Evolutionary conservation across 2,797 vertebrate species (phyloP).

Genomic region (Psittacula derbiana): DNA sequence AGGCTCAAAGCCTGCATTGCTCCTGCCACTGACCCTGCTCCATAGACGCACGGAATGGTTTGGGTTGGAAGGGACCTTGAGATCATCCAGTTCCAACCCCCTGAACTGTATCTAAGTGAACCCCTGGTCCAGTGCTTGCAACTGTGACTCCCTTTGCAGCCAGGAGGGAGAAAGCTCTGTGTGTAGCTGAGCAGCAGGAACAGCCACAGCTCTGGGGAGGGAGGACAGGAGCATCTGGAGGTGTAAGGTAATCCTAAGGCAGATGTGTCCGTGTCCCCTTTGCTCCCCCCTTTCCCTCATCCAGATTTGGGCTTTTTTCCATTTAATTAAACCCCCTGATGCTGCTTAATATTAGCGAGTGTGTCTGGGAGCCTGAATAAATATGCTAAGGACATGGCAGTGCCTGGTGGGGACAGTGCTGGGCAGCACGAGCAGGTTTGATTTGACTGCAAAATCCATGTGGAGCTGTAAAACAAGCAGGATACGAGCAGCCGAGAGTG

Average conservation of each 20-base stretch:
- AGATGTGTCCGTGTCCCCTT: neutral
- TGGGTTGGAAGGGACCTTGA: neutral
- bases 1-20: accelerated
- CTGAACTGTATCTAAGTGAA: neutral
- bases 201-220: neutral
- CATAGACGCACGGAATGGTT: neutral
- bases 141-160: neutral
- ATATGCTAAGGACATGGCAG: neutral
- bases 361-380: neutral
- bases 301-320: neutral
- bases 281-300: neutral
- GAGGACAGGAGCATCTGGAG: neutral
- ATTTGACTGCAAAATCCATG: neutral
- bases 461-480: neutral
- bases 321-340: neutral
- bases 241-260: neutral
- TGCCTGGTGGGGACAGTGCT: neutral
- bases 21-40: neutral
- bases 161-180: neutral
- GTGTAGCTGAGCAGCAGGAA: neutral
- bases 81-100: neutral
- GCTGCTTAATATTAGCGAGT: neutral
- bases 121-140: neutral
- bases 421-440: neutral
- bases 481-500: neutral